Base-by-base conservation (phyloP, 1,140 invertebrate genomes). In the Trachelipus rathkii region DNA sequence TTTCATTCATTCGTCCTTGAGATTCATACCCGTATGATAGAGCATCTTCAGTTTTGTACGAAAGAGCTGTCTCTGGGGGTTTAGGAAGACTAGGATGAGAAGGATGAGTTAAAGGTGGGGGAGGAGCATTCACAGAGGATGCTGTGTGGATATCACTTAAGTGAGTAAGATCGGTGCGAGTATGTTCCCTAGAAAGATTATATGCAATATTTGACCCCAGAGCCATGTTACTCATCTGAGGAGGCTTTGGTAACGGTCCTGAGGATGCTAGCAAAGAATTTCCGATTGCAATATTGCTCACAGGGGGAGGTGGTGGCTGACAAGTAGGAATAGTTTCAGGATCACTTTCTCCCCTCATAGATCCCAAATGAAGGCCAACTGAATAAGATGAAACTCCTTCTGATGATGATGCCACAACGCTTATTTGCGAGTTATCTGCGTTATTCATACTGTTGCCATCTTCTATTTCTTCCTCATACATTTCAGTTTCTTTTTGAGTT, bases 21-120 rank as follows among this genome's bases (percentile, higher is more conserved):
- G 72, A 74, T 45, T 78, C 79, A 67, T 76, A 78, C 53, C 74
- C 74, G 33, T 78, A 78, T 9, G 68, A 60, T 11, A 78, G 24
- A 21, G 79, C 74, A 46, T 78, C 77, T 60, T 81, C 79, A 0
- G 77, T 76, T 50, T 81, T 81, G 53, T 81, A 81, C 10, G 77
- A 50, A 5, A 78, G 53, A n/a, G 77, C 71, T 23, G 72, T 44
- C 33, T 78, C 79, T 2, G 79, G 71, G 13, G 77, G 74, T 19
- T 78, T 78, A 24, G 75, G 71, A 71, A 72, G 72, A n/a, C 74
- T 45, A 45, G 79, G 71, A 10, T 70, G 69, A 7, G 75, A 74
- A 19, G 76, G 79, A 46, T 81, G 77, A 19, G 71, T 74, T 10
- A 78, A 72, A 19, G 77, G 69, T 23, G 77, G 73, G 33, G 77